phyloP scores from a whole-genome alignment of 2,888 invertebrate genomes.

The Escarpia spicata region DNA sequence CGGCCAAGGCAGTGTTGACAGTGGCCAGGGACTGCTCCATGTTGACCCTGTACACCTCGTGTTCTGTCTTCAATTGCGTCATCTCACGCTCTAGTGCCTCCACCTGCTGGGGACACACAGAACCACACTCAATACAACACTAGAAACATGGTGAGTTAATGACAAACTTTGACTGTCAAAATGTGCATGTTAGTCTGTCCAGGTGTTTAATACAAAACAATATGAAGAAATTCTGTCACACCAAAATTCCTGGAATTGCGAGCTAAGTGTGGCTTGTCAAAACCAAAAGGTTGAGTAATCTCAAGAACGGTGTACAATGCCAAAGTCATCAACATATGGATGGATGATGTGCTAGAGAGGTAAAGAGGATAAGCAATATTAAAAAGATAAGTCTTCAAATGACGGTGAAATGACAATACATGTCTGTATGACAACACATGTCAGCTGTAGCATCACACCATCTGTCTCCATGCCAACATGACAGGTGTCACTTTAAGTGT shows the following conservation, averaged over 20 bases:
- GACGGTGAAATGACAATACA: too few species aligned
- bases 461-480: too few species aligned
- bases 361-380: too few species aligned
- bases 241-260: too few species aligned
- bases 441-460: not conserved
- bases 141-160: not conserved
- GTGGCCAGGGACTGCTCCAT: slow-evolving; percentile 4
- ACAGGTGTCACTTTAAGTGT: too few species aligned
- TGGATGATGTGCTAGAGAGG: too few species aligned
- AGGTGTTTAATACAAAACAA: not conserved
- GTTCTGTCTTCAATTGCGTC: slow-evolving; percentile 39
- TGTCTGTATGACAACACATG: not conserved
- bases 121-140: not conserved
- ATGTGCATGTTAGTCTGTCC: not conserved
- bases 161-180: not conserved
- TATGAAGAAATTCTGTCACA: not conserved
- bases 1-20: slow-evolving; percentile 32
- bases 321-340: too few species aligned
- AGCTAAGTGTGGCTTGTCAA: too few species aligned
- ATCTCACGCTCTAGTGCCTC: slow-evolving; percentile 42
- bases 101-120: slow-evolving; percentile 33
- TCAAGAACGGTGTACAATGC: too few species aligned
- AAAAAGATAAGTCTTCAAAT: too few species aligned
- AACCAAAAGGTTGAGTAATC: too few species aligned
- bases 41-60: not conserved